phyloP scores from a whole-genome alignment of 1,140 invertebrate species.

The Popillia japonica region DNA sequence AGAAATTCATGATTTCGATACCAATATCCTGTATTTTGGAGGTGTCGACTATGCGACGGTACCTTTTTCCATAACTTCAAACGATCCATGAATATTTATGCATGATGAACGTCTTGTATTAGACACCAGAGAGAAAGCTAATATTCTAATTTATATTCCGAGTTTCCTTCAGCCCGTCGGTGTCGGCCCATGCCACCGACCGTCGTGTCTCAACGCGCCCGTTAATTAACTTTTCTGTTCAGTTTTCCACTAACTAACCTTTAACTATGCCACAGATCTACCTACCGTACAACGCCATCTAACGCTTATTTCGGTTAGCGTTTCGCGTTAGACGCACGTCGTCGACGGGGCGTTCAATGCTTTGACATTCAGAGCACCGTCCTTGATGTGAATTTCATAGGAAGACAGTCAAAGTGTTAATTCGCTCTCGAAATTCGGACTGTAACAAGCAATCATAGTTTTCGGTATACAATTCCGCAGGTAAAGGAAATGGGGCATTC shows the following conservation, averaged over 20 bases:
- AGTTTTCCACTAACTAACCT: conserved; percentile 20
- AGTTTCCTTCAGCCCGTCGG: background rate
- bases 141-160: conserved; percentile 31
- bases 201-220: conserved; percentile 10
- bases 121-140: conserved; percentile 16
- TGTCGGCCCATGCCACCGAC: background rate
- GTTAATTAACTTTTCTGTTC: conserved; percentile 33
- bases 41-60: background rate
- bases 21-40: background rate
- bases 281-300: conserved; percentile 12
- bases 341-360: background rate
- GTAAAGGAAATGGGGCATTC: too few relatives aligned
- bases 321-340: conserved; percentile 8
- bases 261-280: conserved; percentile 25
- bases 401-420: conserved; percentile 26
- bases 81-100: conserved; percentile 25
- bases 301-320: background rate
- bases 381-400: conserved; percentile 31
- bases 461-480: too few relatives aligned
- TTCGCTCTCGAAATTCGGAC: conserved; percentile 30
- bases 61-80: conserved; percentile 26
- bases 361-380: conserved; percentile 2
- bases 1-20: conserved; percentile 1
- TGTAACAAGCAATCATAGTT: conserved; percentile 1
- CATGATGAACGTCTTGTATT: conserved; percentile 23